Evolutionary conservation across 2,113 vertebrate species (phyloP).

Genomic region (Tautogolabrus adspersus): DNA sequence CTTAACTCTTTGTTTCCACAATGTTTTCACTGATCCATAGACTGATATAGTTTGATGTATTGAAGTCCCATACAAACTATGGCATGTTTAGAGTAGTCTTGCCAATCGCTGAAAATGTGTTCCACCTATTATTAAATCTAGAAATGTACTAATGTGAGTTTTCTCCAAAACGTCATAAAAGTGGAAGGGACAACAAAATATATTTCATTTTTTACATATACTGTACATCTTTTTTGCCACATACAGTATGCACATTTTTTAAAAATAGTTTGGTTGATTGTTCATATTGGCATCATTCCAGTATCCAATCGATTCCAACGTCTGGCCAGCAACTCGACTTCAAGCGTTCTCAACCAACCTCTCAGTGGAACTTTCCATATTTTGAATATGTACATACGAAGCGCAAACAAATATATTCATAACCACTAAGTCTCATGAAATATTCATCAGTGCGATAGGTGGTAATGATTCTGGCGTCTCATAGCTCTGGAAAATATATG

Average conservation of each 20-base stretch:
- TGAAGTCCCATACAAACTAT: conserved; percentile 15
- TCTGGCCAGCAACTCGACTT: conserved; percentile 8
- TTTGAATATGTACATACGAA: conserved; percentile 70
- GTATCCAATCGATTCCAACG: background rate
- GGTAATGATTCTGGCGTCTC: conserved; percentile 64
- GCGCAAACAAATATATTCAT: conserved; percentile 73
- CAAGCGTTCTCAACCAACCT: conserved; percentile 40
- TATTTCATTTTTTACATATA: background rate
- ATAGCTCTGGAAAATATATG: conserved; percentile 67
- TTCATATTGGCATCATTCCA: background rate
- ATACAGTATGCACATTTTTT: background rate
- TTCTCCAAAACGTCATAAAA: background rate
- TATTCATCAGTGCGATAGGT: conserved; percentile 66
- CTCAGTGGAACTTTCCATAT: conserved; percentile 46
- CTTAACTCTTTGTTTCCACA: conserved; percentile 17
- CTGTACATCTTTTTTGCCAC: no score
- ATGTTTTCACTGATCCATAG: conserved; percentile 22
- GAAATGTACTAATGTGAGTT: conserved; percentile 1
- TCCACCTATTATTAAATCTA: conserved; percentile 5
- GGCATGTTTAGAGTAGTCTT: conserved; percentile 7
- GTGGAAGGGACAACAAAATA: background rate
- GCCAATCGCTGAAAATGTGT: conserved; percentile 10
- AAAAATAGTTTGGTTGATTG: background rate
- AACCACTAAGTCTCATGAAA: conserved; percentile 68
- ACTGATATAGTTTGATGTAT: conserved; percentile 19